phyloP scores from a whole-genome alignment of 2,113 vertebrate species.

The Amblyornis subalaris region DNA sequence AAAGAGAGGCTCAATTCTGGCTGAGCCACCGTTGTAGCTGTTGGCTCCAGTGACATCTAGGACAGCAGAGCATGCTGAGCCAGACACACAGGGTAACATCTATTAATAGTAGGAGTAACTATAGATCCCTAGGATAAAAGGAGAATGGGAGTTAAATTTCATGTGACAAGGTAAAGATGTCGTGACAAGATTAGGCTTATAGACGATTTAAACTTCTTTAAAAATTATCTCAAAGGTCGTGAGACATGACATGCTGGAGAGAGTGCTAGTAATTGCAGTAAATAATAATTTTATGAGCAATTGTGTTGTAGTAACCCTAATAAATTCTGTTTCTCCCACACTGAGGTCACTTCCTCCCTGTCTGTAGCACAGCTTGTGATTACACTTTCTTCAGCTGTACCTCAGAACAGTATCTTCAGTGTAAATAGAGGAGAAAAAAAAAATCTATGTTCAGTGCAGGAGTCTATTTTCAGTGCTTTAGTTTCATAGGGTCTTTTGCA shows the following conservation, averaged over 20 bases:
- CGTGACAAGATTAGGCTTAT: not conserved
- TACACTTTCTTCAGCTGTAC: not conserved
- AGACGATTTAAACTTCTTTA: not conserved
- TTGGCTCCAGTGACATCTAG: not conserved
- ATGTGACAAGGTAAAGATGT: not conserved
- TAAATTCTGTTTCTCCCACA: not conserved
- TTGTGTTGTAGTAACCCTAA: not conserved
- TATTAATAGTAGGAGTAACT: not conserved
- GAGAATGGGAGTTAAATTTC: not conserved
- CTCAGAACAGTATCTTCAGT: not conserved
- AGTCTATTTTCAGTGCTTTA: not conserved
- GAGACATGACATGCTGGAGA: not conserved
- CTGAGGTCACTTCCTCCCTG: not conserved
- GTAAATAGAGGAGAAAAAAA: not conserved
- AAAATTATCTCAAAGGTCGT: not conserved
- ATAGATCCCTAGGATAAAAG: not conserved
- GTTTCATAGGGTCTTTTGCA: not conserved
- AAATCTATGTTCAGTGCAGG: not conserved
- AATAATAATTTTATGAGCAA: not conserved
- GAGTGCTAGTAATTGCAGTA: not conserved
- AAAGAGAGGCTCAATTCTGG: not conserved
- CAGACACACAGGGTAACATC: not conserved
- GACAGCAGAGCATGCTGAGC: not conserved
- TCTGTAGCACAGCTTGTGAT: not conserved
- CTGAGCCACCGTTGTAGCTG: not conserved